Evolutionary conservation across 1,140 invertebrate species (phyloP).

Genomic region (Drosophila repletoides): DNA sequence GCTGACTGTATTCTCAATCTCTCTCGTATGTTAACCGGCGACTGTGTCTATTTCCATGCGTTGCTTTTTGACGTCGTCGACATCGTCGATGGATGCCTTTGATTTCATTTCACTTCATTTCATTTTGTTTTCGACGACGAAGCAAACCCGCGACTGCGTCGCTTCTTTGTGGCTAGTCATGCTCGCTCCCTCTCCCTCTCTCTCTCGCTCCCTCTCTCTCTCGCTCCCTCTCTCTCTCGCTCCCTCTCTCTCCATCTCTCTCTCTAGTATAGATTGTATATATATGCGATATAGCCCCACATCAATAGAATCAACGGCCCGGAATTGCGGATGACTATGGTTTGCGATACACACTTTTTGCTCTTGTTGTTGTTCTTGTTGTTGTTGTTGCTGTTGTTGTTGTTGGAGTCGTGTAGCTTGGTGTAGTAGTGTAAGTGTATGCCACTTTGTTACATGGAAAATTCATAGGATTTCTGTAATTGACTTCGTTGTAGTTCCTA

Average conservation of each 20-base stretch:
- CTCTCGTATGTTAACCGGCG: slow-evolving; percentile 4
- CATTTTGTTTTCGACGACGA: slow-evolving; percentile 59
- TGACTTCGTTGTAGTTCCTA: slow-evolving; percentile 39
- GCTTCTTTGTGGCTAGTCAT: slow-evolving; percentile 23
- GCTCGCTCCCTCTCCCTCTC: too few relatives aligned
- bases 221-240: too few relatives aligned
- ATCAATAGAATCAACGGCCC: slow-evolving; percentile 48
- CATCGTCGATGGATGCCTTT: slow-evolving; percentile 64
- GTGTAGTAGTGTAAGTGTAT: slow-evolving; percentile 22
- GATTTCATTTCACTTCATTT: slow-evolving; percentile 80
- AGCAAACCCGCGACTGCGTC: slow-evolving; percentile 39
- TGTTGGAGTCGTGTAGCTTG: too few relatives aligned
- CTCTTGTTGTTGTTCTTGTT: neutral
- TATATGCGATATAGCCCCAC: neutral
- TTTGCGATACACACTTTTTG: slow-evolving; percentile 25
- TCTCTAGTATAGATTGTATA: too few relatives aligned
- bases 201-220: too few relatives aligned
- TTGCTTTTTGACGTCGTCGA: slow-evolving; percentile 48
- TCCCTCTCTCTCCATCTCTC: too few relatives aligned
- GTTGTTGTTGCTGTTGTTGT: slow-evolving; percentile 3
- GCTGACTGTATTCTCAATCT: slow-evolving; percentile 8
- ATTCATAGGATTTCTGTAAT: slow-evolving; percentile 52
- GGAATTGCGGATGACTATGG: slow-evolving; percentile 57
- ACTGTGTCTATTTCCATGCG: slow-evolving; percentile 50
- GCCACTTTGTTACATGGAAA: slow-evolving; percentile 45